Conservation (phyloP, 2,888 invertebrate species). For the Campaea margaritaria region DNA sequence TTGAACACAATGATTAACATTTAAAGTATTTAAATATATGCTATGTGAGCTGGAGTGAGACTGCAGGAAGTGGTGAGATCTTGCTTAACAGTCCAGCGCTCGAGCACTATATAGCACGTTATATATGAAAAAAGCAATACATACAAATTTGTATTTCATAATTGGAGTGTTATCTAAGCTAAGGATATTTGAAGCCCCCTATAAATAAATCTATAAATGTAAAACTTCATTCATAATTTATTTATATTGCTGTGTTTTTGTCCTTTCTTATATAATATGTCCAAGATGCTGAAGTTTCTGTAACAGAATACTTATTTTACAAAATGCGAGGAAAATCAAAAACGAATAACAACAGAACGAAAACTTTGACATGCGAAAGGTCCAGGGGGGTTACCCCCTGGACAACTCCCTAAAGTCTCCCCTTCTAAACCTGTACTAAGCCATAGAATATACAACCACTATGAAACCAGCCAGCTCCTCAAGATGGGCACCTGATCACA, state of each 20-base stretch:
- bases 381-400: not conserved
- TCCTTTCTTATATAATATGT: too few relatives aligned
- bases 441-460: not conserved
- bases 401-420: not conserved
- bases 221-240: too few relatives aligned
- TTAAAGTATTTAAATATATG: slow-evolving; percentile 2
- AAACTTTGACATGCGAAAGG: too few relatives aligned
- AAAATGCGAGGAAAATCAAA: too few relatives aligned
- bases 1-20: not conserved
- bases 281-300: too few relatives aligned
- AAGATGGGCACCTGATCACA: slow-evolving; percentile 31
- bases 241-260: too few relatives aligned
- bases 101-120: slow-evolving; percentile 11
- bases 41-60: slow-evolving; percentile 10
- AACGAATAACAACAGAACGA: too few relatives aligned
- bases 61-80: slow-evolving; percentile 21
- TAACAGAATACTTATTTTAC: too few relatives aligned
- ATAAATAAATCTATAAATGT: too few relatives aligned
- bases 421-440: not conserved
- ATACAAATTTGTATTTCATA: not conserved
- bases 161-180: not conserved
- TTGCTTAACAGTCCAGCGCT: slow-evolving; percentile 17
- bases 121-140: not conserved
- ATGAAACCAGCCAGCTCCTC: slow-evolving; percentile 4
- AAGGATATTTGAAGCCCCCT: too few relatives aligned